phyloP scores from a whole-genome alignment of 2,797 vertebrate genomes.

The Crax fasciolata region DNA sequence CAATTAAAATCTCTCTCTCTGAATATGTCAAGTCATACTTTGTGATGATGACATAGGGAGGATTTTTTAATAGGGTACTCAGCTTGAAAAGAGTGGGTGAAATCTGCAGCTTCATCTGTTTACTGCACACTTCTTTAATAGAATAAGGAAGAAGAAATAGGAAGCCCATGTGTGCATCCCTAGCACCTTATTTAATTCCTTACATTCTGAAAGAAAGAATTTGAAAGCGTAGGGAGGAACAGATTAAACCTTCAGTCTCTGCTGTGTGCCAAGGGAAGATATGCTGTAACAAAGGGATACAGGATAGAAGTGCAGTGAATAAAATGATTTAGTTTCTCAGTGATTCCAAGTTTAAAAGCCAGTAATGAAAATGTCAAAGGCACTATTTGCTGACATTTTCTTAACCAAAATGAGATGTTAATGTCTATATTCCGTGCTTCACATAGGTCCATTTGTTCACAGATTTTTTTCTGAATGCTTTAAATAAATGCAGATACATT shows the following conservation, averaged over 20 bases:
- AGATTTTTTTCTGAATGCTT: background rate
- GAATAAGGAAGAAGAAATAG: conserved; percentile 13
- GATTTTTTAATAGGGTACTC: background rate
- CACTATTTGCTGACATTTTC: background rate
- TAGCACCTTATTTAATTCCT: background rate
- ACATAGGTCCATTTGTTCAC: background rate
- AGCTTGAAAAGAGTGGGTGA: background rate
- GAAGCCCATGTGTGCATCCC: background rate
- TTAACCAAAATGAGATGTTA: background rate
- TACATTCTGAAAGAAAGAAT: background rate
- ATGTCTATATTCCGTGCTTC: background rate
- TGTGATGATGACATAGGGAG: background rate
- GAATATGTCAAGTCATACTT: conserved; percentile 19
- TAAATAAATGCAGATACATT: background rate
- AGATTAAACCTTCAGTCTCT: background rate
- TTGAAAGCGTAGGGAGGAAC: background rate
- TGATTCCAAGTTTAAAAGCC: background rate
- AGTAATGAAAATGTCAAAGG: background rate
- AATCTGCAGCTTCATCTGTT: conserved; percentile 28
- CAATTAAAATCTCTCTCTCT: background rate
- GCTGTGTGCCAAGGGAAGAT: background rate
- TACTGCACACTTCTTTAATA: background rate
- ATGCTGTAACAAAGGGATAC: background rate
- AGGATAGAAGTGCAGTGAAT: background rate
- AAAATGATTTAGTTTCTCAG: background rate